These are phyloP conservation scores for Acanthiza pusilla DNA, from an alignment of 2,797 vertebrate genomes.

Conservation along the genomic window DNA sequence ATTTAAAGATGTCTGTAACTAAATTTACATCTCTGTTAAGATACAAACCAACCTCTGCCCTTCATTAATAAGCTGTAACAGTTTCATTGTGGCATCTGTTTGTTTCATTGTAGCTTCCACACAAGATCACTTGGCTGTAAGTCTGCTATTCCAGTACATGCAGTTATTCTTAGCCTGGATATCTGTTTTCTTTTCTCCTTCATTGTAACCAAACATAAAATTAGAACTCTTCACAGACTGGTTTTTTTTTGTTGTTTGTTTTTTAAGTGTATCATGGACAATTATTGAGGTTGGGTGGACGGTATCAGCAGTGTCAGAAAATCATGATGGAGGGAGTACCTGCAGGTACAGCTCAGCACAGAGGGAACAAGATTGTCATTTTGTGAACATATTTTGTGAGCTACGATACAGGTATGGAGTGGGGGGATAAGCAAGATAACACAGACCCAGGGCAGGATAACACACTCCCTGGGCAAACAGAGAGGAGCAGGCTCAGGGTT, in stretches of 20 bases:
- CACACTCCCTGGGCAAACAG: background rate
- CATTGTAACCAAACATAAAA: background rate
- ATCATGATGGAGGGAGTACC: rapidly evolving
- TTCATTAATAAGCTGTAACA: background rate
- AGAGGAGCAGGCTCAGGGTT: background rate
- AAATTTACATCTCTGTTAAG: background rate
- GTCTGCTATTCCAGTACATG: background rate
- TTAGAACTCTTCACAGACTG: background rate
- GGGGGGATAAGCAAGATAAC: background rate
- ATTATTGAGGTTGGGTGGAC: background rate
- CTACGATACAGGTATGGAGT: rapidly evolving
- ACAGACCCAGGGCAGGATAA: background rate
- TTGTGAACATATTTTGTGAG: background rate
- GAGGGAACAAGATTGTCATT: background rate
- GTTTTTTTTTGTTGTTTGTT: background rate
- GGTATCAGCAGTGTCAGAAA: background rate
- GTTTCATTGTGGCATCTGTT: background rate
- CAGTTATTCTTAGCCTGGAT: background rate
- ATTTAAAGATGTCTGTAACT: background rate
- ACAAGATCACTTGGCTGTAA: background rate
- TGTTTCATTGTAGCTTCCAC: background rate
- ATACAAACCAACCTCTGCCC: background rate
- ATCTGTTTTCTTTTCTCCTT: background rate
- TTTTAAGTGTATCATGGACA: rapidly evolving
- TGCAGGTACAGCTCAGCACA: background rate